Percentiles rank a stretch among this genome's conserved stretches.
Conservation (phyloP, 2,888 invertebrate genomes). For the Leucophenga montana region DNA sequence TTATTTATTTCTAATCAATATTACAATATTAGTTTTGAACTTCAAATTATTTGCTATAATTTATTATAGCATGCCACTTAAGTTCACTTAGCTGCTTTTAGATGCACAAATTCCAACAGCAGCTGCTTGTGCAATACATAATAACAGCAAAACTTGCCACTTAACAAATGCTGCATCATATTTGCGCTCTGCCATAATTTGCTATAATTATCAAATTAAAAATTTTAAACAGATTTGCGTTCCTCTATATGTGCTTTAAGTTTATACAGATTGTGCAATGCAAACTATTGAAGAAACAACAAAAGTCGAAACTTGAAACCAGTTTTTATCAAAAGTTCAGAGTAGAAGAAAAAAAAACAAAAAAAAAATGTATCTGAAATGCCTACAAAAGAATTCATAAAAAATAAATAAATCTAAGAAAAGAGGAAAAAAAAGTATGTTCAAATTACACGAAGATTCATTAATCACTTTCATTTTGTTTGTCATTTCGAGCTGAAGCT, state of each 20-base stretch:
- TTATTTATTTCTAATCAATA: no score
- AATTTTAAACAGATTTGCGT: not conserved
- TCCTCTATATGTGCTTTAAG: not conserved
- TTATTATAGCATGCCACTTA: no score
- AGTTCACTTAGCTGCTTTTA: no score
- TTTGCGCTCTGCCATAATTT: conserved; percentile 8
- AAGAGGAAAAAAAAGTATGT: not conserved
- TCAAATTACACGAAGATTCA: conserved; percentile 22
- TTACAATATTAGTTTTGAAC: no score
- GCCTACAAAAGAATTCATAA: conserved; percentile 4
- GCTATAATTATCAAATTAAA: conserved; percentile 14
- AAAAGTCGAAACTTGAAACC: conserved; percentile 4
- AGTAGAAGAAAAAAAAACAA: no score
- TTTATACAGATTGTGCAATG: conserved; percentile 3
- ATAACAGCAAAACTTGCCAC: no score
- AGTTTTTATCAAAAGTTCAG: conserved; percentile 34
- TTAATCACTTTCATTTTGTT: conserved; percentile 27
- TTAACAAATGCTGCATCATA: no score
- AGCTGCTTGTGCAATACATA: no score
- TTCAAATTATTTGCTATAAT: no score
- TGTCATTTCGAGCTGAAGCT: conserved; percentile 14
- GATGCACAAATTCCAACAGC: no score
- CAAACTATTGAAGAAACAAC: not conserved
- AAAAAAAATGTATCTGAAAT: conserved; percentile 37
- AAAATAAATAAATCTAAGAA: conserved; percentile 11